These are phyloP conservation scores for Oxyteleia sp. DNA, from an alignment of 2,888 invertebrate species.

Conservation along the genomic window DNA sequence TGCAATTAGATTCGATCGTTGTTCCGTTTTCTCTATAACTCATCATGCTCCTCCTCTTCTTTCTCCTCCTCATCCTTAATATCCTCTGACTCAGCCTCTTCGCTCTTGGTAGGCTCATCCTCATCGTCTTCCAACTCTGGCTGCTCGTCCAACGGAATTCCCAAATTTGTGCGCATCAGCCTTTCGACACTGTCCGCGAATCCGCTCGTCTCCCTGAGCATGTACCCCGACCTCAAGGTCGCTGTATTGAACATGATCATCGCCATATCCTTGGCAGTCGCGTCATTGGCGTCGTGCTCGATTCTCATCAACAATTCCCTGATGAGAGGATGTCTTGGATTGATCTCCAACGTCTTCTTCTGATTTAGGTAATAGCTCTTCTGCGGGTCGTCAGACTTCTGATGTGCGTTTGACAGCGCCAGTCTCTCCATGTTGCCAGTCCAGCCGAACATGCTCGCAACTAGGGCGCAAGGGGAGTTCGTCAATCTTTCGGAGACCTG, in stretches of 20 bases:
- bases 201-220: slow-evolving; percentile 94
- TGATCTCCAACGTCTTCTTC: no score
- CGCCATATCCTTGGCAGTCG: slow-evolving; percentile 94
- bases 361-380: no score
- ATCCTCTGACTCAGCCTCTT: slow-evolving; percentile 56
- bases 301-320: slow-evolving; percentile 95
- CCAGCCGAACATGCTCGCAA: slow-evolving; percentile 98
- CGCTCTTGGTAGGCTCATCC: slow-evolving; percentile 80
- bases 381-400: no score
- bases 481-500: slow-evolving; percentile 95
- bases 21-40: slow-evolving; percentile 88
- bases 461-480: slow-evolving; percentile 97
- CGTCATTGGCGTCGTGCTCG: slow-evolving; percentile 92
- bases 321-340: no score
- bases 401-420: slow-evolving; percentile 97
- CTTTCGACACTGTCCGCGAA: slow-evolving; percentile 97
- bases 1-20: no score
- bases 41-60: slow-evolving; percentile 89
- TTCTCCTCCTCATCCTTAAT: slow-evolving; percentile 86
- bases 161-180: slow-evolving; percentile 94
- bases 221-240: slow-evolving; percentile 97
- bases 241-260: slow-evolving; percentile 97
- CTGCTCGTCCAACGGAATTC: slow-evolving; percentile 92
- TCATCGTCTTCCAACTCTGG: slow-evolving; percentile 84
- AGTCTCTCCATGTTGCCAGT: slow-evolving; percentile 99